phyloP scores from a whole-genome alignment of 2,797 vertebrate genomes.

The Distichodus sexfasciatus region DNA sequence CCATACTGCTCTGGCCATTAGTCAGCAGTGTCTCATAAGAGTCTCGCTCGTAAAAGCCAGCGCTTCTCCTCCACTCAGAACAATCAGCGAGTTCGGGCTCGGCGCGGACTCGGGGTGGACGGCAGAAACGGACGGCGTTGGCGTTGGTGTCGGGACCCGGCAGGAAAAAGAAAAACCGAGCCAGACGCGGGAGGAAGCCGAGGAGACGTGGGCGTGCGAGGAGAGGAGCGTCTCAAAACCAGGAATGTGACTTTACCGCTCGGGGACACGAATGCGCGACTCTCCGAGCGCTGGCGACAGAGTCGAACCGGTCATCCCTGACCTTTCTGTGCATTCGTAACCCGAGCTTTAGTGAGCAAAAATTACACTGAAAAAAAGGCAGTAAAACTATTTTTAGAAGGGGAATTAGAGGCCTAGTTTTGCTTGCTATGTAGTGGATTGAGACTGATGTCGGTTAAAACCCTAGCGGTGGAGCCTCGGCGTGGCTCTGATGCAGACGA shows the following conservation, averaged over 20 bases:
- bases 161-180: constrained; percentile 28
- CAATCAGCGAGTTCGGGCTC: too few species aligned
- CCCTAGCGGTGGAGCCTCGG: background rate
- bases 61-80: too few species aligned
- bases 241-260: too few species aligned
- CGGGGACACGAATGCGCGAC: too few species aligned
- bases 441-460: background rate
- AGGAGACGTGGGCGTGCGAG: constrained; percentile 48
- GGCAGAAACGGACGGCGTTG: background rate
- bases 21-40: constrained; percentile 25
- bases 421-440: background rate
- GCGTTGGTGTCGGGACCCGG: background rate
- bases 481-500: background rate
- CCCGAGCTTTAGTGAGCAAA: background rate
- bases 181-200: constrained; percentile 33
- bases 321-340: background rate
- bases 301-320: background rate
- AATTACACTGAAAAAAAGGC: background rate
- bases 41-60: background rate
- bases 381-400: background rate
- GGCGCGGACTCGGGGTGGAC: background rate
- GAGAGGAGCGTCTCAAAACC: constrained; percentile 62
- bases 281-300: background rate
- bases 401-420: background rate
- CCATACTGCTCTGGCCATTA: constrained; percentile 13